Base-by-base conservation (phyloP, 2,888 invertebrate genomes). In the Clistopyga incitator region DNA sequence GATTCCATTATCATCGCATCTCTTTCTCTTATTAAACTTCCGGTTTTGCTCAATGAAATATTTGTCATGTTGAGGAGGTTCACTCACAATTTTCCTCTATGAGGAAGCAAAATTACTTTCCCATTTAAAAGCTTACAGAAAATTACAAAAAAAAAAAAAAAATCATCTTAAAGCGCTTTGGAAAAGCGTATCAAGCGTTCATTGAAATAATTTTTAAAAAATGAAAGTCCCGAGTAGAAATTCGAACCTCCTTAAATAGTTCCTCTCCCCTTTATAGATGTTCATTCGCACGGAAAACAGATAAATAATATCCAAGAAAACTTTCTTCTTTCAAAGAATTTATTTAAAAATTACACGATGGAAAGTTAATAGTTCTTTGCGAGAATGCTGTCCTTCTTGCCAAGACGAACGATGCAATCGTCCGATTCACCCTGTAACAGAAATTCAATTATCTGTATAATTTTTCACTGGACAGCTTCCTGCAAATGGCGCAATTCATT, bases 321-420 rank as follows among this genome's bases (percentile, higher is more conserved):
- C 6, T 42, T 42, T 59, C 54, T 61, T 25, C 68, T 20, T 70
- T 81, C 11, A 42, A 70, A 56, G 64, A 56, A 61, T 84, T 84
- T 78, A 79, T 84, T 85, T 64, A 10, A 18, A 42, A 64, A 42
- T 61, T 61, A 50, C 34, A 52, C 47, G 47, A n/a, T 61, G 25
- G 78, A 82, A 82, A 82, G 86, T 92, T 90, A 93, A 87, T 91
- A 93, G 74, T 92, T 93, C 97, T 98, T 98, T 87, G 98, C 96
- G 90, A 99, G 94, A 90, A 99, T 96, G 86, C 97, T 97, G 94
- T 99, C 99, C 91, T 97, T 98, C 94, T 99, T 99, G 81, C 98
- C 97, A 91, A 99, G 95, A 92, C 99, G 95, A 86, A 97, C 97
- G 87, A 99, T 96, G 93, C 99, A 99, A 94, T 99, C 99, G 92